phyloP scores from a whole-genome alignment of 2,797 vertebrate genomes.

The Sciurus carolinensis region DNA sequence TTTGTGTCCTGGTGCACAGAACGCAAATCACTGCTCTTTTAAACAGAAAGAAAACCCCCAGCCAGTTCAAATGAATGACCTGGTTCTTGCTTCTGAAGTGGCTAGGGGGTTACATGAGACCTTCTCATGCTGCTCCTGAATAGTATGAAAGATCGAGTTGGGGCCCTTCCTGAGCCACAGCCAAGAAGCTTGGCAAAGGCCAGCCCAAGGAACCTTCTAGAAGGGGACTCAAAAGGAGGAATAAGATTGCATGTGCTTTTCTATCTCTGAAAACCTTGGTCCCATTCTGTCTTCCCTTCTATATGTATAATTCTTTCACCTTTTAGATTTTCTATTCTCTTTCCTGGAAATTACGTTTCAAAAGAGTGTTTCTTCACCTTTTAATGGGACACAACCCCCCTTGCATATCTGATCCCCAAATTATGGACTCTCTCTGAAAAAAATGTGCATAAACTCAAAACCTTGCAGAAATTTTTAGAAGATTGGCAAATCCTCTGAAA shows the following conservation, averaged over 20 bases:
- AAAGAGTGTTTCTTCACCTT: background rate
- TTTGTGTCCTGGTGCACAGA: conserved; percentile 74
- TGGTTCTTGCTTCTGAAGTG: conserved; percentile 84
- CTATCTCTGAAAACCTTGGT: background rate
- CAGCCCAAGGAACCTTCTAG: background rate
- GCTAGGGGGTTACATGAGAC: conserved; percentile 82
- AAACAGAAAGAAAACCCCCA: conserved; percentile 58
- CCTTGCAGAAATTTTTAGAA: background rate
- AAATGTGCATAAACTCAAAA: background rate
- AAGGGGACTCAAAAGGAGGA: background rate
- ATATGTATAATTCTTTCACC: background rate
- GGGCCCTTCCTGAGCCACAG: conserved; percentile 79
- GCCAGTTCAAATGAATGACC: conserved; percentile 87
- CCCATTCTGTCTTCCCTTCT: background rate
- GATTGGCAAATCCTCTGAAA: background rate
- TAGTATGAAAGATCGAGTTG: conserved; percentile 66
- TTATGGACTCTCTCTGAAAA: background rate
- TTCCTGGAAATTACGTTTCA: background rate
- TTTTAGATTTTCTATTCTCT: background rate
- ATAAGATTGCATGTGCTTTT: background rate
- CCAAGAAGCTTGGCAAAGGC: conserved; percentile 72
- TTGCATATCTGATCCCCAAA: conserved; percentile 2
- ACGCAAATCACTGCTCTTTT: conserved; percentile 72
- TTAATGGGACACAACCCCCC: background rate
- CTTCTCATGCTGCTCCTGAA: conserved; percentile 73